A percentile compares a stretch with the other conserved stretches of the same genome.
Evolutionary conservation across 2,888 invertebrate genomes (phyloP).

Genomic region (Bombylius discolor): DNA sequence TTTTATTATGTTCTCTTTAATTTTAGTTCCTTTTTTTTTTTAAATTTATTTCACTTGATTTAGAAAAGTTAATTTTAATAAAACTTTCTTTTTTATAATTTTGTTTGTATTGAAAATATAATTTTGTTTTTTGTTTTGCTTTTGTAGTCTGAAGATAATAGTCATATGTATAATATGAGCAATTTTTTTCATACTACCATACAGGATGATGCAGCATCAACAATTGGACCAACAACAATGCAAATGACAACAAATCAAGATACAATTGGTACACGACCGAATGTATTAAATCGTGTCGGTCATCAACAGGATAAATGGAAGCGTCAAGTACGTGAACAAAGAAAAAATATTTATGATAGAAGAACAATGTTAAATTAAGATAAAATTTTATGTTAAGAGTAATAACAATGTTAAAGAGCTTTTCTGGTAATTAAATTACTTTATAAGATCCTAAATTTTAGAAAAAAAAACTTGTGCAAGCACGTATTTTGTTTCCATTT

Average conservation of each 20-base stretch:
- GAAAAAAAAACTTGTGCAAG: too few species aligned
- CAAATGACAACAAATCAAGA: conserved; percentile 44
- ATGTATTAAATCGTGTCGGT: conserved; percentile 85
- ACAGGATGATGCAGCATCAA: conserved; percentile 44
- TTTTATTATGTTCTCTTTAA: conserved; percentile 14
- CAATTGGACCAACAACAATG: conserved; percentile 34
- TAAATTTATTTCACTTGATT: neutral
- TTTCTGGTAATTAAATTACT: too few species aligned
- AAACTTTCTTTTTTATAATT: conserved; percentile 17
- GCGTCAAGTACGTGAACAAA: conserved; percentile 66
- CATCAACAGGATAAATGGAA: conserved; percentile 98
- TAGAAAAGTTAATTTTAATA: neutral
- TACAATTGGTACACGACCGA: conserved; percentile 58
- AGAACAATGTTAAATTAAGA: conserved; percentile 92
- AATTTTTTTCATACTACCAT: conserved; percentile 7
- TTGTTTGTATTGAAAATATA: conserved; percentile 1
- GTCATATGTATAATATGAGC: too few species aligned
- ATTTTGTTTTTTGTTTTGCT: neutral
- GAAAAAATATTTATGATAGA: conserved; percentile 90
- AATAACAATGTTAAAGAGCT: too few species aligned
- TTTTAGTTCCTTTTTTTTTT: conserved; percentile 3
- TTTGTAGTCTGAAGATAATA: too few species aligned
- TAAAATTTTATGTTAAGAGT: too few species aligned
- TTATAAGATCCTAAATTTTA: too few species aligned
- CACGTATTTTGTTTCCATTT: too few species aligned